Percentiles rank a stretch among this genome's conserved stretches.
Evolutionary conservation across 2,113 vertebrate genomes (phyloP).

Genomic region (Micromys minutus): DNA sequence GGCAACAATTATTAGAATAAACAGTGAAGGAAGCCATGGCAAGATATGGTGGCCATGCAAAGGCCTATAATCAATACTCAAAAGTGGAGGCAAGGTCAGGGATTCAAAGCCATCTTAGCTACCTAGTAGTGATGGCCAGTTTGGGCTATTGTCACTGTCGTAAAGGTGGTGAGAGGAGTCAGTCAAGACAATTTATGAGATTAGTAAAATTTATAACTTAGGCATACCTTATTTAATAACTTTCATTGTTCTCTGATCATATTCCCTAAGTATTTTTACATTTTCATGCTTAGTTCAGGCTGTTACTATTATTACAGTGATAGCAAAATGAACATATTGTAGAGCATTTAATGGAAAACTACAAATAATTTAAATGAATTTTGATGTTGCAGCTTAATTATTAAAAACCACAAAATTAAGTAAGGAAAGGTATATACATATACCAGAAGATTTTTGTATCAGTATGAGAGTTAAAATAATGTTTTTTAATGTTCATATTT

Average conservation of each 20-base stretch:
- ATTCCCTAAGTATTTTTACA: neutral
- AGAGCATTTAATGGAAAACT: neutral
- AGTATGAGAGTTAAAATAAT: constrained; percentile 18
- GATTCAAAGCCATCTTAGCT: neutral
- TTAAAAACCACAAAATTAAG: neutral
- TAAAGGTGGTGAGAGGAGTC: neutral
- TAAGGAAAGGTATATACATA: neutral
- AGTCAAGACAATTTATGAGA: constrained; percentile 38
- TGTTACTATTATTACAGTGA: neutral
- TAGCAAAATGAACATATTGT: constrained; percentile 1
- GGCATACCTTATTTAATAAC: neutral
- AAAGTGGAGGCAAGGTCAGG: neutral
- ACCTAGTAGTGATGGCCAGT: neutral
- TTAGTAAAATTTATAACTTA: constrained; percentile 21
- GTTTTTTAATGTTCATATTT: constrained; percentile 44
- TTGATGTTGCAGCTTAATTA: neutral
- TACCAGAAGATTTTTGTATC: constrained; percentile 29
- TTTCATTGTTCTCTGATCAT: constrained; percentile 27
- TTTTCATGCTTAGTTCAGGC: neutral
- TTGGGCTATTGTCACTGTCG: neutral
- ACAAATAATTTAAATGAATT: constrained; percentile 32
- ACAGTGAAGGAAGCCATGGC: neutral
- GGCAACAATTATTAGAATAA: neutral
- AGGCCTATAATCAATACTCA: neutral
- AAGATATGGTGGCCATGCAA: neutral